A percentile compares a stretch with the other conserved stretches of the same genome.
phyloP scores from a whole-genome alignment of 2,797 vertebrate genomes.

The Gadopsis bispinosus region DNA sequence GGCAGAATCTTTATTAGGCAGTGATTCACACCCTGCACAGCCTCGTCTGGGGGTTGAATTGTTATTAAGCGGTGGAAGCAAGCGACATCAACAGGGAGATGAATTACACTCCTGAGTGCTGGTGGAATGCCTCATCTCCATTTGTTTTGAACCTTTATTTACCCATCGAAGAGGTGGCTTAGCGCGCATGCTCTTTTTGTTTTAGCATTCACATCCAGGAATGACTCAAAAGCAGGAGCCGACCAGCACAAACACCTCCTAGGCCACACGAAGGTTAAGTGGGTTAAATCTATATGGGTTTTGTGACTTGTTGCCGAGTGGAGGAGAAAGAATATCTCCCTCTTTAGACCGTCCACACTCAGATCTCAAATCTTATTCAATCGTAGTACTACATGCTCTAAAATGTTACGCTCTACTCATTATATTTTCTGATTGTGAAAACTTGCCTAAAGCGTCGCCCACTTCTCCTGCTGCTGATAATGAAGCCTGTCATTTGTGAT shows the following conservation, averaged over 20 bases:
- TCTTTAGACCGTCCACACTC: neutral
- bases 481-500: neutral
- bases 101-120: constrained; percentile 36
- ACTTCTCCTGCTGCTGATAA: neutral
- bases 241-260: constrained; percentile 22
- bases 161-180: constrained; percentile 30
- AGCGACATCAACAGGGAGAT: constrained; percentile 36
- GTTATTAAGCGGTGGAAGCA: constrained; percentile 35
- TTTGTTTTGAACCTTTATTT: constrained; percentile 34
- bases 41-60: constrained; percentile 42
- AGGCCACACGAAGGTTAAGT: constrained; percentile 29
- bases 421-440: neutral
- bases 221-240: constrained; percentile 41
- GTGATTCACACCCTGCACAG: constrained; percentile 61
- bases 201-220: constrained; percentile 20
- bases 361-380: neutral
- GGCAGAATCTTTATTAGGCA: constrained; percentile 35
- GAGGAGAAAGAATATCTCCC: constrained; percentile 10
- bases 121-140: constrained; percentile 47
- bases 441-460: neutral
- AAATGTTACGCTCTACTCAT: neutral
- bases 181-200: constrained; percentile 20
- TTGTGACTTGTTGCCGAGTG: neutral
- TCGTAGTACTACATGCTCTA: neutral
- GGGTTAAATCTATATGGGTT: constrained; percentile 3